These are phyloP conservation scores for Diorhabda elongata DNA, from an alignment of 1,140 invertebrate genomes.

Conservation along the genomic window DNA sequence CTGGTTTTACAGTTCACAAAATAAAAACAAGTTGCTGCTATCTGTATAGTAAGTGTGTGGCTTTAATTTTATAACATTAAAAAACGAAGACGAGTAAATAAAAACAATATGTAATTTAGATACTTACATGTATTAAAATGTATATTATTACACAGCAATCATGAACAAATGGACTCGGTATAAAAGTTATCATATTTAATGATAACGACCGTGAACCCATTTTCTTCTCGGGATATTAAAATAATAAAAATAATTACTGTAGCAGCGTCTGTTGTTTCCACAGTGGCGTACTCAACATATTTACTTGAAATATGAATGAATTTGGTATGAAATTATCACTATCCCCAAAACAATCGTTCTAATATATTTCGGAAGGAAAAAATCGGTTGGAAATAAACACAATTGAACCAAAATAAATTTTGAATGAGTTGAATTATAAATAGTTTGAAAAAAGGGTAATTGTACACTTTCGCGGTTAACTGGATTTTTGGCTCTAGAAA, in stretches of 20 bases:
- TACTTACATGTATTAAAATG: conserved; percentile 46
- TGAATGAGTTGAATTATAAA: too few relatives aligned
- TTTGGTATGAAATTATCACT: too few relatives aligned
- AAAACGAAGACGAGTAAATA: conserved; percentile 18
- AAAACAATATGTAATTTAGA: conserved; percentile 31
- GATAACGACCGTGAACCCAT: conserved; percentile 47
- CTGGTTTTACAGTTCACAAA: conserved; percentile 1
- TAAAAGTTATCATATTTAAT: conserved; percentile 49
- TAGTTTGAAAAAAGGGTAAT: too few relatives aligned
- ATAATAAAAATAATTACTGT: conserved; percentile 48
- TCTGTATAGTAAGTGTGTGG: not conserved
- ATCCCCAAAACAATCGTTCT: too few relatives aligned
- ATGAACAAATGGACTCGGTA: conserved; percentile 41
- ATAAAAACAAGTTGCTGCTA: conserved; percentile 11
- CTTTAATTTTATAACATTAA: conserved; percentile 17
- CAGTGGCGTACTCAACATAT: conserved; percentile 33
- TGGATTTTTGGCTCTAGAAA: too few relatives aligned
- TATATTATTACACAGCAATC: conserved; percentile 47
- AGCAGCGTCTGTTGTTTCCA: conserved; percentile 33
- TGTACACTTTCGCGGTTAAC: too few relatives aligned
- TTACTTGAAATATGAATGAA: too few relatives aligned
- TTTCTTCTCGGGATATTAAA: conserved; percentile 46
- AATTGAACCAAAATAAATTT: too few relatives aligned
- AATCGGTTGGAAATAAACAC: too few relatives aligned
- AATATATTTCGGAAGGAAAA: too few relatives aligned